Evolutionary conservation across 2,888 invertebrate genomes (phyloP).

Genomic region (Miltochrista miniata): DNA sequence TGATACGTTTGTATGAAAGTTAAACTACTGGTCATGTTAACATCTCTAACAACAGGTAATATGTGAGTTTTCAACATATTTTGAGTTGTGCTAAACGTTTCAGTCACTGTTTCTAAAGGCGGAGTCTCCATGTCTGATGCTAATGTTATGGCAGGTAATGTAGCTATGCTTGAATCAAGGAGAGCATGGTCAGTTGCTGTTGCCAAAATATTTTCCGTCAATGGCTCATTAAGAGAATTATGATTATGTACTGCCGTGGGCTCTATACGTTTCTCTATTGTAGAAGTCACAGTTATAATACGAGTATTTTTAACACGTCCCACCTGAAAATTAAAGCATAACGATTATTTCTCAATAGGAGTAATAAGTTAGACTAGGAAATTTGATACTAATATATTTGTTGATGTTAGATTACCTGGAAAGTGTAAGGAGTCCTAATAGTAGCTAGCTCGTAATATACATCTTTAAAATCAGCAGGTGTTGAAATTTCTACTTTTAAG

Average conservation of each 20-base stretch:
- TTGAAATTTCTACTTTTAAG: slow-evolving; percentile 94
- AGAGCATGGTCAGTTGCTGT: slow-evolving; percentile 87
- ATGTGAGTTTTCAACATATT: slow-evolving; percentile 94
- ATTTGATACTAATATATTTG: neutral
- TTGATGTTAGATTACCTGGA: slow-evolving; percentile 85
- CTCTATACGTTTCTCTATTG: slow-evolving; percentile 90
- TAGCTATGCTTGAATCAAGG: slow-evolving; percentile 91
- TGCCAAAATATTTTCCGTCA: slow-evolving; percentile 94
- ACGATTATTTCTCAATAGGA: slow-evolving; percentile 3
- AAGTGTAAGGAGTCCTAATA: slow-evolving; percentile 94
- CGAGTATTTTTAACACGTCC: slow-evolving; percentile 94
- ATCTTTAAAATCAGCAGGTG: slow-evolving; percentile 92
- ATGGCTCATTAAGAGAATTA: slow-evolving; percentile 88
- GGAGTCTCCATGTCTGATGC: slow-evolving; percentile 92
- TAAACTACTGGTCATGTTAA: slow-evolving; percentile 88
- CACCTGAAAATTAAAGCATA: slow-evolving; percentile 83
- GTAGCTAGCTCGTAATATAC: slow-evolving; percentile 95
- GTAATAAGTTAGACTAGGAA: neutral
- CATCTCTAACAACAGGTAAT: slow-evolving; percentile 90
- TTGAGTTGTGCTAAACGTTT: slow-evolving; percentile 96
- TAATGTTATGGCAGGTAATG: slow-evolving; percentile 90
- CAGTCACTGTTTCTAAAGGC: slow-evolving; percentile 93
- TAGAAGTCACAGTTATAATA: slow-evolving; percentile 94
- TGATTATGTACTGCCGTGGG: slow-evolving; percentile 81
- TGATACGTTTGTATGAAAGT: slow-evolving; percentile 96